phyloP scores from a whole-genome alignment of 2,888 invertebrate genomes.

The Drosophila barbarae region DNA sequence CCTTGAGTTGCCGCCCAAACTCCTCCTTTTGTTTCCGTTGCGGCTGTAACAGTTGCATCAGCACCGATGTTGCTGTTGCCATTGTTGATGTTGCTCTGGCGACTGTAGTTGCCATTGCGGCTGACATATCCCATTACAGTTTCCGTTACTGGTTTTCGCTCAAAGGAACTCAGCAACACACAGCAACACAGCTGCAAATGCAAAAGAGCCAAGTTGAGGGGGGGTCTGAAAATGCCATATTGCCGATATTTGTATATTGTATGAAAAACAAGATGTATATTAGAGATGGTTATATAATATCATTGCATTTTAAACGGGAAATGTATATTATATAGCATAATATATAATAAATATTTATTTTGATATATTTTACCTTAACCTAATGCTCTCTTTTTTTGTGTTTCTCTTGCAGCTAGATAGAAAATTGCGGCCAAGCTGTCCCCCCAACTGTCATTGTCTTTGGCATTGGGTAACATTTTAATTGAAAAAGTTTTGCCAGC shows the following conservation, averaged over 20 bases:
- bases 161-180: constrained; percentile 14
- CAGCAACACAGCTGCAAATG: constrained; percentile 1
- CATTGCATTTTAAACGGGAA: neutral
- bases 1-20: constrained; percentile 14
- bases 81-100: constrained; percentile 7
- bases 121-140: constrained; percentile 59
- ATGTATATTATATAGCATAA: neutral
- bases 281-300: constrained; percentile 5
- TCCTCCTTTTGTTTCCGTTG: constrained; percentile 24
- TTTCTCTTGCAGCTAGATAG: constrained; percentile 25
- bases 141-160: constrained; percentile 49
- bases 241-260: neutral
- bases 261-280: neutral
- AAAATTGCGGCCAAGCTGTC: constrained; percentile 30
- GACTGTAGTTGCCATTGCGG: constrained; percentile 23
- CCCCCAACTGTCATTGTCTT: constrained; percentile 50
- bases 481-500: constrained; percentile 68
- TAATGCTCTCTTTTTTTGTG: neutral
- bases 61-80: constrained; percentile 10
- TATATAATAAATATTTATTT: neutral
- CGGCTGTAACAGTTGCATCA: constrained; percentile 12
- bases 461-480: constrained; percentile 61
- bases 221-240: constrained; percentile 5
- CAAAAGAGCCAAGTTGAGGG: constrained; percentile 1
- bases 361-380: neutral